Evolutionary conservation across 2,888 invertebrate genomes (phyloP).

Genomic region (Stenodema calcarata): DNA sequence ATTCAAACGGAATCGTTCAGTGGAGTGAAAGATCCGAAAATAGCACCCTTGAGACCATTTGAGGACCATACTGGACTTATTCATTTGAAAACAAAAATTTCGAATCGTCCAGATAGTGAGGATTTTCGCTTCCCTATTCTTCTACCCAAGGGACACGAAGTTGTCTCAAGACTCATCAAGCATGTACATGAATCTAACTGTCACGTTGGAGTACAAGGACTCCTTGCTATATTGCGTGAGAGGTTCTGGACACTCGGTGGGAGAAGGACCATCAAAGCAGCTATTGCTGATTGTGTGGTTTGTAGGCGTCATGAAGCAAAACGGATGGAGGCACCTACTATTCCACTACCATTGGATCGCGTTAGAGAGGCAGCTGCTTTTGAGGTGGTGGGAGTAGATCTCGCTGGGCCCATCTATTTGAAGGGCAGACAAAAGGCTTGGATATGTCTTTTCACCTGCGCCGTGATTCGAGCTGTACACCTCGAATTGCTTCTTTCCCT

Average conservation of each 20-base stretch:
- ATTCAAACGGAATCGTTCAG: too few species aligned
- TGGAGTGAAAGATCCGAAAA: neutral
- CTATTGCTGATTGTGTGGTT: conserved; percentile 44
- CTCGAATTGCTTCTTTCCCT: conserved; percentile 60
- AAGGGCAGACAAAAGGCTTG: conserved; percentile 58
- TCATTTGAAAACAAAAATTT: conserved; percentile 39
- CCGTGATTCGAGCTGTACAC: neutral
- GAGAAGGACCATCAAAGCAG: conserved; percentile 47
- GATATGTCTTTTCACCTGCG: conserved; percentile 58
- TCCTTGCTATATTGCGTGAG: conserved; percentile 52
- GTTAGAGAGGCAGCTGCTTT: conserved; percentile 46
- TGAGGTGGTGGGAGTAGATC: conserved; percentile 8
- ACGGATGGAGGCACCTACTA: neutral
- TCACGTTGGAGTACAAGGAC: conserved; percentile 53
- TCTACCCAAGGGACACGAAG: conserved; percentile 56
- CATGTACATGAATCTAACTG: conserved; percentile 42
- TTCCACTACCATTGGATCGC: conserved; percentile 42
- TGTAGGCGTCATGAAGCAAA: conserved; percentile 29
- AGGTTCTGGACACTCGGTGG: conserved; percentile 53
- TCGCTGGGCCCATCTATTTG: conserved; percentile 59
- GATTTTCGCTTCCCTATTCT: conserved; percentile 53
- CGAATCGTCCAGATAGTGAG: conserved; percentile 27
- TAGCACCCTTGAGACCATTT: neutral
- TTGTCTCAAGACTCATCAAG: conserved; percentile 53
- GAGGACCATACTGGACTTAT: conserved; percentile 50